Conservation (phyloP, 2,888 invertebrate genomes). For the Nymphalis c-album region DNA sequence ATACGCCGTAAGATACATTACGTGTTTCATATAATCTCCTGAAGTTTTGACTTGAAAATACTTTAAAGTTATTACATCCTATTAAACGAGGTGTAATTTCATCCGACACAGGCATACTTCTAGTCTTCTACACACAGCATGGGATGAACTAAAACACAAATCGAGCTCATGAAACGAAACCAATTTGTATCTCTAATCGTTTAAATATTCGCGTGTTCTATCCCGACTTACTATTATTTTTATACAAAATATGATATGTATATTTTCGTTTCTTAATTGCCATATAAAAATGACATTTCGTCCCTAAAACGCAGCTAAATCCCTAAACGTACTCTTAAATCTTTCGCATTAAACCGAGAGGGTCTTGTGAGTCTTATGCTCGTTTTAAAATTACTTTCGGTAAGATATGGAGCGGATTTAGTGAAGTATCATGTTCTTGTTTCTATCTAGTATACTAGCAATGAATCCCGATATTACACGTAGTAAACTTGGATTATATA, state of each 20-base stretch:
- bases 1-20: no score
- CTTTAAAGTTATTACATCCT: no score
- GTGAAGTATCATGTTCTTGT: slow-evolving; percentile 26
- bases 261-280: slow-evolving; percentile 21
- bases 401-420: slow-evolving; percentile 25
- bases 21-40: no score
- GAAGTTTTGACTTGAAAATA: no score
- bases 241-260: neutral
- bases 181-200: no score
- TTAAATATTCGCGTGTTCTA: no score
- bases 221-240: neutral
- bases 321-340: slow-evolving; percentile 34
- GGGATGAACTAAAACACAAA: no score
- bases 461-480: neutral
- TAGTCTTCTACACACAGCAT: no score
- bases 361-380: slow-evolving; percentile 35
- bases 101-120: no score
- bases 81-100: no score
- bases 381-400: slow-evolving; percentile 41
- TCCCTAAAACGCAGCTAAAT: slow-evolving; percentile 29
- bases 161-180: no score
- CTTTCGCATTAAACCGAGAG: slow-evolving; percentile 31
- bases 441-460: slow-evolving; percentile 2
- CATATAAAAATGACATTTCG: slow-evolving; percentile 30
- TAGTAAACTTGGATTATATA: no score